Conservation (phyloP, 2,797 vertebrate species). For the Gadopsis marmoratus region DNA sequence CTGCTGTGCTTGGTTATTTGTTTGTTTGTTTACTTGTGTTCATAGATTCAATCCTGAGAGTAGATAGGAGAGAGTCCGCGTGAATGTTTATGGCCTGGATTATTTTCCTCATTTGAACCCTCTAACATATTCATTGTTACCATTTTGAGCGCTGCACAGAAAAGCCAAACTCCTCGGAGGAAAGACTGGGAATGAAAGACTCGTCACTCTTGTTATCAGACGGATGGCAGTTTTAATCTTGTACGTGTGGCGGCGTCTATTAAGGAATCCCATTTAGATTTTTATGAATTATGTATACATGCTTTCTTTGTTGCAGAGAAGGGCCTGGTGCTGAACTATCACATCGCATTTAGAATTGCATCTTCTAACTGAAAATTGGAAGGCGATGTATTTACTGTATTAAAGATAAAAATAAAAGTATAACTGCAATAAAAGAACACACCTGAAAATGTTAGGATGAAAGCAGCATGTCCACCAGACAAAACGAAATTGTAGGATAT, state of each 20-base stretch:
- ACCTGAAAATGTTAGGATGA: neutral
- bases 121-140: constrained; percentile 59
- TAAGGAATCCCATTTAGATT: constrained; percentile 22
- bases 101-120: constrained; percentile 65
- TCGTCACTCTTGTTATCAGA: constrained; percentile 48
- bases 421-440: neutral
- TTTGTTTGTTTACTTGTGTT: constrained; percentile 71
- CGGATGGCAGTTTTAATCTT: constrained; percentile 64
- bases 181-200: constrained; percentile 39
- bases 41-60: constrained; percentile 66
- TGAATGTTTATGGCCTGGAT: constrained; percentile 50
- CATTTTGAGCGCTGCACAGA: constrained; percentile 32
- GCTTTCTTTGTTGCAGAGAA: constrained; percentile 22
- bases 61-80: constrained; percentile 44
- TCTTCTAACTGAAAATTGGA: constrained; percentile 5
- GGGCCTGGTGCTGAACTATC: constrained; percentile 4
- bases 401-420: neutral
- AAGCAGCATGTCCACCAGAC: neutral
- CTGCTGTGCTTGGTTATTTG: constrained; percentile 44
- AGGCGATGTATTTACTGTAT: neutral
- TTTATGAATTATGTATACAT: constrained; percentile 43
- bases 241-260: constrained; percentile 33
- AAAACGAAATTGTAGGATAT: neutral
- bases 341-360: constrained; percentile 7
- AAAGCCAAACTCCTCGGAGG: constrained; percentile 42